Percentiles rank a stretch among this genome's conserved stretches.
Conservation (phyloP, 2,113 vertebrate species). For the Thryonomys swinderianus region DNA sequence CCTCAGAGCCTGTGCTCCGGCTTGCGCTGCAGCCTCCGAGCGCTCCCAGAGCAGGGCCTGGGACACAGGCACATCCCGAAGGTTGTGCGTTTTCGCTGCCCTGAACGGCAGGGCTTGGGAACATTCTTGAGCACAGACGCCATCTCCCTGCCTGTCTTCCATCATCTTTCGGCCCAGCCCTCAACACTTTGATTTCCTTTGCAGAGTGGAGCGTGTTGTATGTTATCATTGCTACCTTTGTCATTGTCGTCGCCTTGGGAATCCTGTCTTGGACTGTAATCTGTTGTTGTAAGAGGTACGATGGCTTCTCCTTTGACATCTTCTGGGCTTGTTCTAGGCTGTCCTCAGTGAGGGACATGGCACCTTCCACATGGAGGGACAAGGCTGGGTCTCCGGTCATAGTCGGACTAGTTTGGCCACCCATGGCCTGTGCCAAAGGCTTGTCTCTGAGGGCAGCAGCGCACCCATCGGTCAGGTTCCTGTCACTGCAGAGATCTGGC, state of each 20-base stretch:
- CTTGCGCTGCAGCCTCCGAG: not conserved
- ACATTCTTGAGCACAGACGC: not conserved
- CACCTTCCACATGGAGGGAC: not conserved
- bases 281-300: constrained; percentile 96
- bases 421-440: not conserved
- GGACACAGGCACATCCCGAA: not conserved
- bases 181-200: constrained; percentile 74
- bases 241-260: constrained; percentile 94
- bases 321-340: not conserved
- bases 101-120: not conserved
- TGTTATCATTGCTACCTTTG: constrained; percentile 95
- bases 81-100: not conserved
- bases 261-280: constrained; percentile 93
- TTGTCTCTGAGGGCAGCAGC: not conserved
- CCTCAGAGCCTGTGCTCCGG: not conserved
- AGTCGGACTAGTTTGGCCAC: not conserved
- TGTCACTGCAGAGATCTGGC: not conserved
- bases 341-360: not conserved
- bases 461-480: not conserved
- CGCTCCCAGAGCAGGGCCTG: not conserved
- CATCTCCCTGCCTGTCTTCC: not conserved
- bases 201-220: constrained; percentile 99
- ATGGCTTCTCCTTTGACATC: constrained; percentile 15
- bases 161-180: not conserved
- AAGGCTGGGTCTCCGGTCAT: not conserved